phyloP scores from a whole-genome alignment of 2,888 invertebrate species.

The Drosophila macrothrix region DNA sequence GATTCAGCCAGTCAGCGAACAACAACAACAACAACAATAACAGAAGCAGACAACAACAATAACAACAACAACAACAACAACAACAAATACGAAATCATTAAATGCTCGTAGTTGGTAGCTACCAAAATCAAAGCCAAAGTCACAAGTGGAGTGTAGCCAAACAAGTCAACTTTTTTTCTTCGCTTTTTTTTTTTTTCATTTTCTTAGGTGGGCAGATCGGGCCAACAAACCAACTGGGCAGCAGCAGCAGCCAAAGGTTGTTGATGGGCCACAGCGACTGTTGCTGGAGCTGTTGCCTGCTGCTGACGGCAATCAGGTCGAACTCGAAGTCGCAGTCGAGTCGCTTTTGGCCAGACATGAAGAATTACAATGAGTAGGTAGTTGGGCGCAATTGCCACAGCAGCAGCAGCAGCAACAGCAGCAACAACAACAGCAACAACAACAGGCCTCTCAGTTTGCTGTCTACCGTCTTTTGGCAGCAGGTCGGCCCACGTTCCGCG shows the following conservation, averaged over 20 bases:
- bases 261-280: conserved; percentile 26
- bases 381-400: conserved; percentile 79
- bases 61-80: conserved; percentile 20
- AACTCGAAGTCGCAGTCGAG: conserved; percentile 55
- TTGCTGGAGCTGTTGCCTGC: conserved; percentile 41
- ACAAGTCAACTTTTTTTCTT: conserved; percentile 62
- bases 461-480: conserved; percentile 71
- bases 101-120: conserved; percentile 70
- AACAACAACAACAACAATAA: conserved; percentile 24
- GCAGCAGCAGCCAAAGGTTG: conserved; percentile 55
- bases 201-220: conserved; percentile 70
- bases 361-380: conserved; percentile 81
- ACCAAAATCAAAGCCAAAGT: conserved; percentile 76
- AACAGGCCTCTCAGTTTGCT: conserved; percentile 40
- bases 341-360: conserved; percentile 76
- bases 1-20: conserved; percentile 28
- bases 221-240: conserved; percentile 43
- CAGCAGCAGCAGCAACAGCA: conserved; percentile 41
- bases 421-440: conserved; percentile 24
- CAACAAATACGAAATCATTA: conserved; percentile 72
- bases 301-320: conserved; percentile 77
- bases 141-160: conserved; percentile 75
- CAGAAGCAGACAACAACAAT: conserved; percentile 22
- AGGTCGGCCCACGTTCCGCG: conserved; percentile 78
- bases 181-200: conserved; percentile 4